These are phyloP conservation scores for Acipenser transmontanus DNA, from an alignment of 2,797 vertebrate genomes.

Conservation along the genomic window DNA sequence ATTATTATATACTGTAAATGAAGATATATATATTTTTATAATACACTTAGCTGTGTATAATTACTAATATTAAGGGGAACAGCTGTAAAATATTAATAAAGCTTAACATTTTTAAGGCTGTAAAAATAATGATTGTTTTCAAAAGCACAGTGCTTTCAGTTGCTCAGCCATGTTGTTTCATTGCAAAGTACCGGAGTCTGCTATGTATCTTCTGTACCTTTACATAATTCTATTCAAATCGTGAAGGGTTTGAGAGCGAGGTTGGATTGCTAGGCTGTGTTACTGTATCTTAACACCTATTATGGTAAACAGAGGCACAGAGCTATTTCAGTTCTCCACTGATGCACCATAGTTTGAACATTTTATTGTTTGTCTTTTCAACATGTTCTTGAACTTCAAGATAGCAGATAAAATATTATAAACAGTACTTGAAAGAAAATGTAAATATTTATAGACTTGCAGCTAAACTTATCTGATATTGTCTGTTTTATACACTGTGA, in stretches of 20 bases:
- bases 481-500: constrained; percentile 43
- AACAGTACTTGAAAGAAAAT: constrained; percentile 53
- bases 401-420: constrained; percentile 53
- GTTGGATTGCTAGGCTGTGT: constrained; percentile 24
- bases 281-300: constrained; percentile 42
- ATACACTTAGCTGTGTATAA: too few species aligned
- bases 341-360: constrained; percentile 38
- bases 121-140: too few species aligned
- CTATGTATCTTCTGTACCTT: constrained; percentile 15
- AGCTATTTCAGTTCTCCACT: constrained; percentile 37
- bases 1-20: too few species aligned
- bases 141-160: too few species aligned
- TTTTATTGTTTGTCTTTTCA: constrained; percentile 31
- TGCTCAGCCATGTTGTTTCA: too few species aligned
- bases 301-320: constrained; percentile 42
- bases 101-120: too few species aligned
- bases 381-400: constrained; percentile 37
- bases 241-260: constrained; percentile 26
- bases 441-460: constrained; percentile 53
- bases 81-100: too few species aligned
- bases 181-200: neutral
- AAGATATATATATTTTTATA: too few species aligned
- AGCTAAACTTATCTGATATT: constrained; percentile 50
- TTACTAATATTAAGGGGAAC: too few species aligned
- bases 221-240: constrained; percentile 37